Evolutionary conservation across 2,888 invertebrate genomes (phyloP).

Genomic region (Apotomis betuletana): DNA sequence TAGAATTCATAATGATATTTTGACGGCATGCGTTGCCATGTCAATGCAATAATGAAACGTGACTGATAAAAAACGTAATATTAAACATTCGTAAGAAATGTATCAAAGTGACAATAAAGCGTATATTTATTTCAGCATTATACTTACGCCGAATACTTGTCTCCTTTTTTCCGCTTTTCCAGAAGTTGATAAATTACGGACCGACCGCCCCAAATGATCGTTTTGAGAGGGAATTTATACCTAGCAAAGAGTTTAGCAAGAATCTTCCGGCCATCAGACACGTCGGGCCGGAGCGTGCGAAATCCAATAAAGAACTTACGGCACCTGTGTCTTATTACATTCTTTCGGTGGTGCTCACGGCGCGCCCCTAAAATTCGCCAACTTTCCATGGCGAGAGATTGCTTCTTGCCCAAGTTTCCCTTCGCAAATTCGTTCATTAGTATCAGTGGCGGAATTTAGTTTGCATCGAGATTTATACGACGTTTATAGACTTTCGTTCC

Average conservation of each 20-base stretch:
- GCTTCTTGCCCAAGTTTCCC: constrained; percentile 78
- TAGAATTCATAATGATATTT: no score
- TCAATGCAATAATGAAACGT: no score
- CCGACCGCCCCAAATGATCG: constrained; percentile 58
- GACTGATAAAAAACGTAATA: no score
- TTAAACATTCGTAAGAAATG: no score
- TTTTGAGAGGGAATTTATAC: constrained; percentile 71
- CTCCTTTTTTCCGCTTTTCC: constrained; percentile 20
- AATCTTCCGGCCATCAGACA: constrained; percentile 81
- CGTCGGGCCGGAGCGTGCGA: constrained; percentile 79
- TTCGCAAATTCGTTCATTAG: constrained; percentile 78
- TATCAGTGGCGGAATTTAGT: constrained; percentile 67
- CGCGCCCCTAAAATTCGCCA: constrained; percentile 70
- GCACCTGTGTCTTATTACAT: constrained; percentile 83
- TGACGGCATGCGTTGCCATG: no score
- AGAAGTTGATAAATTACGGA: constrained; percentile 43
- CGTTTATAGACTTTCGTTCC: not conserved
- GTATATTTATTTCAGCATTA: no score
- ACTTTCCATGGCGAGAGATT: constrained; percentile 77
- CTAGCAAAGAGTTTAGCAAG: constrained; percentile 77
- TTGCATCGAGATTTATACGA: constrained; percentile 6
- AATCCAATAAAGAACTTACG: constrained; percentile 82
- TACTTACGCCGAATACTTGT: not conserved
- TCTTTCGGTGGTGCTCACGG: constrained; percentile 76
- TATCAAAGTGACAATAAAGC: no score